Conservation (phyloP, 2,797 vertebrate genomes). For the Nyctibius grandis region DNA sequence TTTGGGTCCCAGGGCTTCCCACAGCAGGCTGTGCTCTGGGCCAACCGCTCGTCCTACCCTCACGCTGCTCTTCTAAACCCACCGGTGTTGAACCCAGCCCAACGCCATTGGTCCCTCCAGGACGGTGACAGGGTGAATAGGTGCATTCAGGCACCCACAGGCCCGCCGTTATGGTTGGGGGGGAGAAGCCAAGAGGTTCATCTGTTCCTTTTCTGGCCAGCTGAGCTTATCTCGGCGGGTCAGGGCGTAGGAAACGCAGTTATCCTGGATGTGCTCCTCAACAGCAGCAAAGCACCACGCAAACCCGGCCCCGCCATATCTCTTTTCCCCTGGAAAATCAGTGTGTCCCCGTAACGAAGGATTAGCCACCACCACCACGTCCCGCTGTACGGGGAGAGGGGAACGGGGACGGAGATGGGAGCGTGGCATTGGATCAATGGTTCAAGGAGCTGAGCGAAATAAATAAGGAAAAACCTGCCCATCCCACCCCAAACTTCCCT, state of each 20-base stretch:
- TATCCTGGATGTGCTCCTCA: background rate
- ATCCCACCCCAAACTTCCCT: background rate
- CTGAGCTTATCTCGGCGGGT: background rate
- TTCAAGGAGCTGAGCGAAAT: background rate
- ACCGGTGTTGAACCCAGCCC: background rate
- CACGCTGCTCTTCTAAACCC: background rate
- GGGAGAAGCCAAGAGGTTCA: background rate
- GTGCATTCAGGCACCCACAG: background rate
- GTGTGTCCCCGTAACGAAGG: fast-evolving
- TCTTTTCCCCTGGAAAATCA: background rate
- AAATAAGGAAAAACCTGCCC: background rate
- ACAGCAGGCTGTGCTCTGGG: background rate
- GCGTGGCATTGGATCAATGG: fast-evolving
- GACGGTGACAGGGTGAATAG: fast-evolving
- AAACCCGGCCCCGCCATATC: fast-evolving
- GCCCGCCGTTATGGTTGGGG: fast-evolving
- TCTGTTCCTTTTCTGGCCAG: background rate
- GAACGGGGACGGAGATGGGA: background rate
- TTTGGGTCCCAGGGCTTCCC: background rate
- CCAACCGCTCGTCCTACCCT: background rate
- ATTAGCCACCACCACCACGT: fast-evolving
- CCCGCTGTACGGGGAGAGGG: background rate
- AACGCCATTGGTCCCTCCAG: fast-evolving
- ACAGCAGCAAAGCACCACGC: background rate
- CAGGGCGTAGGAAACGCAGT: background rate